Evolutionary conservation across 2,888 invertebrate genomes (phyloP).

Genomic region (Tetranychus piercei): DNA sequence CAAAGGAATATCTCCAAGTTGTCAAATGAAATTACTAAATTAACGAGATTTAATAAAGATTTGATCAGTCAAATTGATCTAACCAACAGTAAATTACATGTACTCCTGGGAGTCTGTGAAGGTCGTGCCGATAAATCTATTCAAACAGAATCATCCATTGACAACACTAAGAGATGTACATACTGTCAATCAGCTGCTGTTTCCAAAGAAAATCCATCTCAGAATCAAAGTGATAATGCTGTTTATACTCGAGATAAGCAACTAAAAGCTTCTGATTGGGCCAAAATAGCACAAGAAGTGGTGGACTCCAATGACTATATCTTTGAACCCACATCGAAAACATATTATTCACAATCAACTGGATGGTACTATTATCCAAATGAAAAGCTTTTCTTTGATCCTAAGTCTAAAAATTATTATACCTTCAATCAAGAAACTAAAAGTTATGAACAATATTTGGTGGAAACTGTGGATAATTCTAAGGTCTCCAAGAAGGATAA

Average conservation of each 20-base stretch:
- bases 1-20: not conserved
- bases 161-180: not conserved
- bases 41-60: conserved; percentile 17
- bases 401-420: conserved; percentile 62
- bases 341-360: conserved; percentile 69
- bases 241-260: not conserved
- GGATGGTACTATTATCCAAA: conserved; percentile 80
- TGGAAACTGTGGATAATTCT: not conserved
- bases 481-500: conserved; percentile 4
- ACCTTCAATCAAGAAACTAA: conserved; percentile 56
- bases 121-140: not conserved
- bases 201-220: not conserved
- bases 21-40: conserved; percentile 40
- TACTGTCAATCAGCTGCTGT: not conserved
- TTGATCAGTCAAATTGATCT: conserved; percentile 19
- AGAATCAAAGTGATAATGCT: not conserved
- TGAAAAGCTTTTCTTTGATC: conserved; percentile 62
- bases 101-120: not conserved
- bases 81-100: conserved; percentile 19
- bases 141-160: not conserved
- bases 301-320: conserved; percentile 41
- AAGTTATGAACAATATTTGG: conserved; percentile 50
- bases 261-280: conserved; percentile 7
- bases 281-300: conserved; percentile 21
- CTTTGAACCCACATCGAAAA: conserved; percentile 63